These are phyloP conservation scores for Microctonus brassicae DNA, from an alignment of 2,888 invertebrate species.

Conservation along the genomic window DNA sequence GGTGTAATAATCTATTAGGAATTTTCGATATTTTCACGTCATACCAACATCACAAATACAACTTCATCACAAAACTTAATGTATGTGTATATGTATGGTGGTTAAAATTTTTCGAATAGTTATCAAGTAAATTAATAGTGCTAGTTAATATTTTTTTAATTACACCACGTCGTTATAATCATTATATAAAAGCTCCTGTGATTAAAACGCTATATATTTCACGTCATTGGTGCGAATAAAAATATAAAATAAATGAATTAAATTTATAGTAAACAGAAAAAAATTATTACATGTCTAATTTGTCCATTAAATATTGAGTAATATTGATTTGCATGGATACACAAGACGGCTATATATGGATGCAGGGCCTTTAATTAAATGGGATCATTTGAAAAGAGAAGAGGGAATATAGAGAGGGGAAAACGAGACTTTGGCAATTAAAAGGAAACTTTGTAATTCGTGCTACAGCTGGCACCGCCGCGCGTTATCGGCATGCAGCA, in stretches of 20 bases:
- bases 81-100: too few species aligned
- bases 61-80: too few species aligned
- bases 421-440: conserved; percentile 51
- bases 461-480: conserved; percentile 40
- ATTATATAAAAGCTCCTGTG: too few species aligned
- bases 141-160: too few species aligned
- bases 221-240: neutral
- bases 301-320: conserved; percentile 3
- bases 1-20: too few species aligned
- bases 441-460: conserved; percentile 56
- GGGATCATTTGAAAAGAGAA: conserved; percentile 33
- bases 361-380: conserved; percentile 51
- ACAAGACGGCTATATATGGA: neutral
- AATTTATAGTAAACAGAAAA: neutral
- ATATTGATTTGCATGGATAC: conserved; percentile 44
- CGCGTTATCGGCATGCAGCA: conserved; percentile 43
- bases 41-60: too few species aligned
- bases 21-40: too few species aligned
- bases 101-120: too few species aligned
- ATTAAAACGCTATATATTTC: too few species aligned
- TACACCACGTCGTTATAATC: too few species aligned
- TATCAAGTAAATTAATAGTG: too few species aligned
- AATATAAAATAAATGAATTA: neutral
- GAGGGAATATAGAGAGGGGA: conserved; percentile 9
- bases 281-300: neutral